Conservation (phyloP, 1,140 invertebrate species). For the Eufriesea mexicana region DNA sequence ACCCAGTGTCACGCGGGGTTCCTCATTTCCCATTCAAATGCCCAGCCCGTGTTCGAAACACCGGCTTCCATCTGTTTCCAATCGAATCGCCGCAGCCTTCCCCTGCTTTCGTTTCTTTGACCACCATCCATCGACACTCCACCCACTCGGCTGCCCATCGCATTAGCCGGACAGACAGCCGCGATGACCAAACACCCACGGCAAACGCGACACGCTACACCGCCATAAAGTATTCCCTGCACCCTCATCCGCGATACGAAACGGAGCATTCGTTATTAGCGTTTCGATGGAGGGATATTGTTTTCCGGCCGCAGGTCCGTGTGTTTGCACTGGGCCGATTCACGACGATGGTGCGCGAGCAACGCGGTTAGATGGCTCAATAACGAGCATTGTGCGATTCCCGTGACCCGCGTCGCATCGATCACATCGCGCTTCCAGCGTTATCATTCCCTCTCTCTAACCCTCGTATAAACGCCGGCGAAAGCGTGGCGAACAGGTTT, state of each 20-base stretch:
- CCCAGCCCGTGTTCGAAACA: too few species aligned
- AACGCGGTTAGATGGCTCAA: conserved; percentile 63
- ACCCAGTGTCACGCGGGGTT: too few species aligned
- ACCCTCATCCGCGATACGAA: background rate
- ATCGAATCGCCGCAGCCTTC: too few species aligned
- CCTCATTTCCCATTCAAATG: too few species aligned
- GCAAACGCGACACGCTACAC: background rate
- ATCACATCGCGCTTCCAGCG: conserved; percentile 50
- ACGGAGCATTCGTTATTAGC: conserved; percentile 56
- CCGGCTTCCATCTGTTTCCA: too few species aligned
- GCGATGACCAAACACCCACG: background rate
- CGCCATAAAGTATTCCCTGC: conserved; percentile 27
- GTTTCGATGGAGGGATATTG: conserved; percentile 51
- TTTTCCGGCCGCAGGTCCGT: conserved; percentile 39
- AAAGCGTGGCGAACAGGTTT: background rate
- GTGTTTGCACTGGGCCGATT: conserved; percentile 11
- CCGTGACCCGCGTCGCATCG: conserved; percentile 59
- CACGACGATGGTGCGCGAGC: conserved; percentile 11
- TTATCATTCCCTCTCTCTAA: conserved; percentile 36
- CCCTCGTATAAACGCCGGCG: background rate
- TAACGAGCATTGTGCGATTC: conserved; percentile 62
- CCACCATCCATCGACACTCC: too few species aligned
- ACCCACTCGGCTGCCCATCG: too few species aligned
- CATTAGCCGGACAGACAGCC: background rate
- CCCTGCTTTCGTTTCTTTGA: too few species aligned